Base-by-base conservation (phyloP, 2,113 vertebrate species). In the Neolamprologus tretocephalus region DNA sequence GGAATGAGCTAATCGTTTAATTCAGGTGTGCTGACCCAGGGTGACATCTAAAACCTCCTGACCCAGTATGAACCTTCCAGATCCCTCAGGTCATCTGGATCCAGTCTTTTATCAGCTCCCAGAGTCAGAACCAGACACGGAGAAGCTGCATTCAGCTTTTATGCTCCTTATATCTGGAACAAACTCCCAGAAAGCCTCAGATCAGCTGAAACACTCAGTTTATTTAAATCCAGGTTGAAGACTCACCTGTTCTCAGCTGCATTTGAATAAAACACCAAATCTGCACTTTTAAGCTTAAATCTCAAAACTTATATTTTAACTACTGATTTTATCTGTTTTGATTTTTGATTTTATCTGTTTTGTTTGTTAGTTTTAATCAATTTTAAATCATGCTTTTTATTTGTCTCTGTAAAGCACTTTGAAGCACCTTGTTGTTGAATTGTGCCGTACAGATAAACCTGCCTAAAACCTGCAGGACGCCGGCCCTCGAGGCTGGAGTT, bases 1-100 rank as follows among this genome's bases (percentile, higher is more conserved):
- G 2, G 0, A 0, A 54, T 3, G 53, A 54, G 1, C 53, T 23
- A 0, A 54, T 21, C 9, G 1, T 54, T 6, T 54, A 6, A 54
- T 21, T 54, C 51, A 54, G 51, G n/a, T 54, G 51, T 54, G 51
- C 0, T 54, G n/a, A 54, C 53, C 53, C 53, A 7, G n/a, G 3
- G n/a, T 54, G 51, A 11, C 0, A 21, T 54, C n/a, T n/a, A n/a
- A n/a, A n/a, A 54, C n/a, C n/a, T 21, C 51, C 51, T 54, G 51
- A 53, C 49, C 5, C 49, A 6, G 49, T 0, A 4, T 53, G 51
- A 53, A 53, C 51, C 51, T 10, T 2, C 49, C 19, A 10, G 49
- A 53, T 3, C 49, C 1, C 19, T 51, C 49, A 51, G 17, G 47
- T 19, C 47, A 19, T 51, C 47, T 51, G 49, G 49, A 51, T 51